A percentile compares a stretch with the other conserved stretches of the same genome.
Conservation (phyloP, 2,888 invertebrate genomes). For the Timema podura region DNA sequence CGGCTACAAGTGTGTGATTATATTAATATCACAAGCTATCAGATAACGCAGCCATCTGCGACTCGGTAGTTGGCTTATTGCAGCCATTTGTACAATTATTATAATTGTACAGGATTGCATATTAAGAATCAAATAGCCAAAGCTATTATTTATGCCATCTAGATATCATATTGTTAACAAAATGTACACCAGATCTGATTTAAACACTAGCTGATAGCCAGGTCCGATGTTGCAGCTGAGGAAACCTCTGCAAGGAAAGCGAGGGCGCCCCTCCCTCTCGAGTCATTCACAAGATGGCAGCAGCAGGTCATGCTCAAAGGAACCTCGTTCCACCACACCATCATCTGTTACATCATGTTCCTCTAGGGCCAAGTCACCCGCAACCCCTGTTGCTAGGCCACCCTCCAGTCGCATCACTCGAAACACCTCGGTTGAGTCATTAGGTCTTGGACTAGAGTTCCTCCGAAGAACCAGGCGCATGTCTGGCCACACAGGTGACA, state of each 20-base stretch:
- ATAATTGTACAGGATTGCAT: too few relatives aligned
- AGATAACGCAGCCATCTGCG: too few relatives aligned
- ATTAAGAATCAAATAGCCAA: too few relatives aligned
- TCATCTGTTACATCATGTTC: slow-evolving; percentile 60
- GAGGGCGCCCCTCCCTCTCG: slow-evolving; percentile 28
- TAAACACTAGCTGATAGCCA: too few relatives aligned
- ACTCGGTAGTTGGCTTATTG: too few relatives aligned
- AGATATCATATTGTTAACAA: too few relatives aligned
- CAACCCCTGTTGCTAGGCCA: slow-evolving; percentile 46
- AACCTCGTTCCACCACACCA: slow-evolving; percentile 60
- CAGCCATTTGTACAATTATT: too few relatives aligned
- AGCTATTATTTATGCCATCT: too few relatives aligned
- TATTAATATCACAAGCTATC: too few relatives aligned
- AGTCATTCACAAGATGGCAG: slow-evolving; percentile 22
- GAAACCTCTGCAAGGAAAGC: slow-evolving; percentile 26
- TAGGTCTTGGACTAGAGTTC: slow-evolving; percentile 21
- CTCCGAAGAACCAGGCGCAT: slow-evolving; percentile 27
- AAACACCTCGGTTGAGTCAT: slow-evolving; percentile 20
- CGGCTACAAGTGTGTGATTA: too few relatives aligned
- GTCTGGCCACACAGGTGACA: slow-evolving; percentile 32
- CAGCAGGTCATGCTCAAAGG: slow-evolving; percentile 40
- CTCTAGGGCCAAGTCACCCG: slow-evolving; percentile 61
- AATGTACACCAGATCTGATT: too few relatives aligned
- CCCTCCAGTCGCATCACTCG: slow-evolving; percentile 15
- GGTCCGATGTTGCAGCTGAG: slow-evolving; percentile 15